Base-by-base conservation (phyloP, 1,140 invertebrate genomes). In the Sycophila sp. region DNA sequence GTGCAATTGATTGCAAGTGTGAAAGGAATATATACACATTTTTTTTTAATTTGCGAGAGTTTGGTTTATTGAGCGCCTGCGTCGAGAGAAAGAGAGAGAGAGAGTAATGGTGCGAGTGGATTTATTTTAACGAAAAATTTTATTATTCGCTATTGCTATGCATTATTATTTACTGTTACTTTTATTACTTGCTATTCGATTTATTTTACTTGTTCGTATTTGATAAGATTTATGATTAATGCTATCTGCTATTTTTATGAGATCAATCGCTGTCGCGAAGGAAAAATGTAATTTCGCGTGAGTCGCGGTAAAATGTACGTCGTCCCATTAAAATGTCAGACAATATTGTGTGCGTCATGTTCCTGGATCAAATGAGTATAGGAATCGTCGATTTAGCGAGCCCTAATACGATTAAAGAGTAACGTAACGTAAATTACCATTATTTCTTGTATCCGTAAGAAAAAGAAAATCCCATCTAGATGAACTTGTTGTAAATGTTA, bases 401-500 rank as follows among this genome's bases (percentile, higher is more conserved):
- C 15, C 34, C 2, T 15, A 38, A 26, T 47, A 58, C 2, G 34
- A 47, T 58, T 58, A 17, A 49, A 49, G n/a, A 24, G 15, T 8
- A 59, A 47, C 58, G 19, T 47, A 56, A 45, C 10, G 4, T n/a
- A n/a, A n/a, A 55, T 38, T 64, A 17, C 7, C n/a, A 56, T 56
- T 26, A n/a, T 64, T 30, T 53, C 30, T 49, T 17, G 15, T 28
- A 17, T 49, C 19, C 19, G 28, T 72, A 26, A 30, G 28, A 55
- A 63, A 73, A 69, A 28, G 45, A 53, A 59, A 22, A 38, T 19
- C 36, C 15, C 40, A 56, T 69, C 38, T 76, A 67, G 72, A 75
- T 71, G 51, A 58, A 77, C 69, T 59, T 76, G 60, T 77, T 78
- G 72, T 76, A 74, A 80, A 77, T 80, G 63, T 77, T 72, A 38